A percentile compares a stretch with the other conserved stretches of the same genome.
Conservation (phyloP, 2,797 vertebrate genomes). For the Carduelis carduelis region DNA sequence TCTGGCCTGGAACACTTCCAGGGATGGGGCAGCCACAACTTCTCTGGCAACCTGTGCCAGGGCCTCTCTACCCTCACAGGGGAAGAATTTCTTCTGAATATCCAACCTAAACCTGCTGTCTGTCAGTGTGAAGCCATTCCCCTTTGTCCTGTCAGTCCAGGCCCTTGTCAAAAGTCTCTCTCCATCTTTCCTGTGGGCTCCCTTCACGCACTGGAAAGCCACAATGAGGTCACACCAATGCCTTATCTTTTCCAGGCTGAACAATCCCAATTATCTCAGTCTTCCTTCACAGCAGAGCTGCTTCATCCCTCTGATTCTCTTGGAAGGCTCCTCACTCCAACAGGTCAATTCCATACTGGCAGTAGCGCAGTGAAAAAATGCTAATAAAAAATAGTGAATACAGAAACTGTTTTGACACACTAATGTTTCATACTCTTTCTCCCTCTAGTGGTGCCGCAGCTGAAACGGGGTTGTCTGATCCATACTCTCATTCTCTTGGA, state of each 20-base stretch:
- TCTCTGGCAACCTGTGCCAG: fast-evolving
- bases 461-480: neutral
- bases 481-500: neutral
- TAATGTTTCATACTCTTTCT: neutral
- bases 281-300: neutral
- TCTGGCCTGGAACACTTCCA: fast-evolving
- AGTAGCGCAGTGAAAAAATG: neutral
- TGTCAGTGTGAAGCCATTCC: neutral
- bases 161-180: neutral
- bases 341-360: neutral
- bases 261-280: too few species aligned
- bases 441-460: neutral
- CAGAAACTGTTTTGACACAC: neutral
- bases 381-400: neutral
- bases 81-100: fast-evolving
- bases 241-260: neutral
- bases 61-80: fast-evolving
- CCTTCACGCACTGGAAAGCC: fast-evolving
- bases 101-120: fast-evolving
- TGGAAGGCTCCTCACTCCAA: fast-evolving
- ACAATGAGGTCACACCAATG: neutral
- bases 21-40: neutral
- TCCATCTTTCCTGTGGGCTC: neutral
- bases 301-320: neutral
- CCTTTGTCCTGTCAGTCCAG: neutral